Percentiles rank a stretch among this genome's conserved stretches.
phyloP scores from a whole-genome alignment of 2,888 invertebrate genomes.

The Lamproptera curius region DNA sequence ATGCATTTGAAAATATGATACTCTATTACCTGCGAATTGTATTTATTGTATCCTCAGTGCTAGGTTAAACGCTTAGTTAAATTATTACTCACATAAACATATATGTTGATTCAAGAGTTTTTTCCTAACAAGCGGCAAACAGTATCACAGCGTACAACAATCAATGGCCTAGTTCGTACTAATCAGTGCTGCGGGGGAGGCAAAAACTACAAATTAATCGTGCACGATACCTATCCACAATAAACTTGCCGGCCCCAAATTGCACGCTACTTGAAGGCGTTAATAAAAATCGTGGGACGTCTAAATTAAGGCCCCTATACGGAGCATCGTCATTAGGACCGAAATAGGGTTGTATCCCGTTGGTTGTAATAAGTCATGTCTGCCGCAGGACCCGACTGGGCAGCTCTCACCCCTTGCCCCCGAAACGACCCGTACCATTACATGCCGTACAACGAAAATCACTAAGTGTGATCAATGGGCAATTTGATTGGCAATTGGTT shows the following conservation, averaged over 20 bases:
- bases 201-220: conserved; percentile 37
- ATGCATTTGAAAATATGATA: too few species aligned
- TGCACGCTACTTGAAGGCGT: conserved; percentile 65
- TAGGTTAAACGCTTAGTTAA: too few species aligned
- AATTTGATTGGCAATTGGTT: conserved; percentile 55
- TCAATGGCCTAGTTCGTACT: conserved; percentile 14
- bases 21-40: too few species aligned
- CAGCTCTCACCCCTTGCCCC: conserved; percentile 31
- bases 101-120: too few species aligned
- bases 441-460: conserved; percentile 41
- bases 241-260: conserved; percentile 56
- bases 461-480: conserved; percentile 71
- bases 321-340: conserved; percentile 71
- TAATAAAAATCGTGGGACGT: conserved; percentile 73
- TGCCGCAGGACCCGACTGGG: conserved; percentile 57
- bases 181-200: conserved; percentile 21
- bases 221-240: conserved; percentile 34
- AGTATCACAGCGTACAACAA: too few species aligned
- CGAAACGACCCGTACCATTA: conserved; percentile 47
- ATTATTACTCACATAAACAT: too few species aligned
- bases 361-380: conserved; percentile 76
- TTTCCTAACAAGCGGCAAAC: too few species aligned
- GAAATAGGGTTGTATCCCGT: conserved; percentile 76
- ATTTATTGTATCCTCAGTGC: too few species aligned
- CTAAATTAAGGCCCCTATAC: conserved; percentile 72